phyloP scores from a whole-genome alignment of 1,140 invertebrate genomes.

The Euura saliciscinereae region DNA sequence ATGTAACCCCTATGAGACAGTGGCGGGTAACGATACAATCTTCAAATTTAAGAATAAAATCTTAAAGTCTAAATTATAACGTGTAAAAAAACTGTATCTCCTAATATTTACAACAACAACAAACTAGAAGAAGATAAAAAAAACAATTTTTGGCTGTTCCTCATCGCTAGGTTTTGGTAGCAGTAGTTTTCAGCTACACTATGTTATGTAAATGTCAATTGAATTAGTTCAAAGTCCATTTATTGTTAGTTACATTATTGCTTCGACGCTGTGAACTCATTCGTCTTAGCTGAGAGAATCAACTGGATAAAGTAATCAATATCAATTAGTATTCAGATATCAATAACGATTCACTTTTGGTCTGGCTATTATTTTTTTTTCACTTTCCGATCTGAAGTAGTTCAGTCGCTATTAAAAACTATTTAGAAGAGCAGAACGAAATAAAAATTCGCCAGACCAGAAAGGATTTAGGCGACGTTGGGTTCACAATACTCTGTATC shows the following conservation, averaged over 20 bases:
- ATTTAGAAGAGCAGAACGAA: too few species aligned
- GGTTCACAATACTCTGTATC: background rate
- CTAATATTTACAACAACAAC: too few species aligned
- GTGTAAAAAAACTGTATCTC: background rate
- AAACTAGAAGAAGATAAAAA: too few species aligned
- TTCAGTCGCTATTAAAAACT: too few species aligned
- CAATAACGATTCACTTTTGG: too few species aligned
- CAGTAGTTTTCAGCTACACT: background rate
- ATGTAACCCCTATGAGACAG: too few species aligned
- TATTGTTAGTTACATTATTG: background rate
- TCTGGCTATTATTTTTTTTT: too few species aligned
- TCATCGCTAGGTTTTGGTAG: background rate
- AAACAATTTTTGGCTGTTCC: background rate
- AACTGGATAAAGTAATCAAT: too few species aligned
- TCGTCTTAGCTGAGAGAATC: background rate
- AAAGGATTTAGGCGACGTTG: background rate
- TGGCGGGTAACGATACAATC: background rate
- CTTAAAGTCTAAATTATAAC: background rate
- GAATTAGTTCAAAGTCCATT: background rate
- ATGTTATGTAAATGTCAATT: too few species aligned
- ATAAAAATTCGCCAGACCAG: background rate
- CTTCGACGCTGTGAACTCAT: background rate
- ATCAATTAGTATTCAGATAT: too few species aligned
- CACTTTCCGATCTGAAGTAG: too few species aligned
- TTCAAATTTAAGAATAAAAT: background rate